Evolutionary conservation across 2,113 vertebrate species (phyloP), one percentile per base, ranked within the genome.

Genomic region (Pandion haliaetus): DNA sequence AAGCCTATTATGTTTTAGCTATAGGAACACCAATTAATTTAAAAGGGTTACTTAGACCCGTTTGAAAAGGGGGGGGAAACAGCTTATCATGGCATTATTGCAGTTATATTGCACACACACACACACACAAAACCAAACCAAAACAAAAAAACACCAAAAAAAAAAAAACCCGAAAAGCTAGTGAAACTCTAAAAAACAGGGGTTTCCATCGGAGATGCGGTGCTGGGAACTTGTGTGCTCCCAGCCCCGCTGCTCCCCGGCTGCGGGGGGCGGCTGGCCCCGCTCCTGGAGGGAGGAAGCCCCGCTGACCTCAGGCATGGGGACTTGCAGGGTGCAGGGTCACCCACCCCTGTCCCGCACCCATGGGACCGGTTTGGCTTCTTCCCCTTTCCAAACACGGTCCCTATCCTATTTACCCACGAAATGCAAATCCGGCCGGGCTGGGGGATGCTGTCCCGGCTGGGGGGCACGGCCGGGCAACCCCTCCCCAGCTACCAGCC

Each of bases 1-100:
- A 98, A 98, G 98, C 98, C 98, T 97, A 98, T 98, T 98, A 98
- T 97, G 98, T 98, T 98, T 98, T 98, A 98, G 98, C 98, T 98
- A 98, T 97, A 98, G 98, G 97, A 98, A 97, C 91, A 97, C 95
- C 98, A 98, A 98, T 98, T 98, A 97, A 98, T 98, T 98, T 98
- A 81, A 98, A 98, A 98, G 97, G 95, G 97, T 96, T 98, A 93
- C 98, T 98, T 96, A 97, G 97, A 97, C 89, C 73, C 78, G 14
- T 96, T 97, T 91, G 94, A 95, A 91, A 95, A 80, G 76, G 73
- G 87, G 87, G 52, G 34, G 34, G 76, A 47, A 90, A 63, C 20
- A 62, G 87, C 91, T 96, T 95, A 61, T 86, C 76, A 4, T 12
- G 40, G 77, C 79, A 12, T 65, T 76, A 86, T 85, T 94, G 62